These are phyloP conservation scores for Cotesia chilonis DNA, from an alignment of 1,140 invertebrate genomes.

Conservation along the genomic window DNA sequence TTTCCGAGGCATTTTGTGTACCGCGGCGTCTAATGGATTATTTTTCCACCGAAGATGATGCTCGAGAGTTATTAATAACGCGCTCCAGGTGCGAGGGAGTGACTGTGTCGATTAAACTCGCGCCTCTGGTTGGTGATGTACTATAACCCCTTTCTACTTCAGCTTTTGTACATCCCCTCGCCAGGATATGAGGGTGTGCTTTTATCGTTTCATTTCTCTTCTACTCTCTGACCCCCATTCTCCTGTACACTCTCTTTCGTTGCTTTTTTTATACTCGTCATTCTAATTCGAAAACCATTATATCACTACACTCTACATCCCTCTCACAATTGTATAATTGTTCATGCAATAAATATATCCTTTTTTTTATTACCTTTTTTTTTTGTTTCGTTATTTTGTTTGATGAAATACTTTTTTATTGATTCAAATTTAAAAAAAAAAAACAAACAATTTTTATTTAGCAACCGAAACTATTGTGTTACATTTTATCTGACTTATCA, in stretches of 20 bases:
- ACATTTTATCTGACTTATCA: too few species aligned
- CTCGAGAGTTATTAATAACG: conserved; percentile 34
- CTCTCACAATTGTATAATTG: conserved; percentile 1
- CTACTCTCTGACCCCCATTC: not conserved
- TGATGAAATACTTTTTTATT: too few species aligned
- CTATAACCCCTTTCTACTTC: conserved; percentile 17
- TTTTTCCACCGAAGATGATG: conserved; percentile 34
- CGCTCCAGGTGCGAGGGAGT: conserved; percentile 34
- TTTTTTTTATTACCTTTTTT: conserved; percentile 1
- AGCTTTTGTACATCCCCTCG: not conserved
- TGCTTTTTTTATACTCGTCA: conserved; percentile 3
- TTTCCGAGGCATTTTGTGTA: not conserved
- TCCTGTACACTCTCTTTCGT: not conserved
- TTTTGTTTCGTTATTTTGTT: not conserved
- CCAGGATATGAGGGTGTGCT: not conserved
- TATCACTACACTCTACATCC: conserved; percentile 8
- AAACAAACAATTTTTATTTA: too few species aligned
- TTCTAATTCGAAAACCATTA: conserved; percentile 27
- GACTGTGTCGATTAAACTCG: conserved; percentile 36
- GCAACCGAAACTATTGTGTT: not conserved
- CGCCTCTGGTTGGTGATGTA: conserved; percentile 18
- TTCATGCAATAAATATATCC: not conserved
- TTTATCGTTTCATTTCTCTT: conserved; percentile 21
- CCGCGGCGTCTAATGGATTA: conserved; percentile 29
- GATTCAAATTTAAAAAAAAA: too few species aligned